Evolutionary conservation across 2,888 invertebrate genomes (phyloP).

Genomic region (Conomelus anceps): DNA sequence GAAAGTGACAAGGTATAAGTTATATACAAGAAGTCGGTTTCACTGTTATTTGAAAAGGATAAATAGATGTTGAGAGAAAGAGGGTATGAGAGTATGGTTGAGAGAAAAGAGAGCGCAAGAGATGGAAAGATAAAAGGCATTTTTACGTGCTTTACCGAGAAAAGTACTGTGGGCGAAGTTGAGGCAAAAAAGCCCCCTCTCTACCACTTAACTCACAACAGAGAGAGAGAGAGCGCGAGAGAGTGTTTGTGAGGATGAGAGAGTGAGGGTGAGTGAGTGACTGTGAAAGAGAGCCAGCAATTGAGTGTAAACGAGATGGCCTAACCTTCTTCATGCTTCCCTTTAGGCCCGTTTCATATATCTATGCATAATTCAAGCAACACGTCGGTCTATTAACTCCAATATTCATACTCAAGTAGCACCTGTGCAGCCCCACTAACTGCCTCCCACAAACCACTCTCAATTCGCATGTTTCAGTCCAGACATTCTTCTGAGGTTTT

Average conservation of each 20-base stretch:
- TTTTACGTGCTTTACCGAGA: too few relatives aligned
- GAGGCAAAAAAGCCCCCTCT: too few relatives aligned
- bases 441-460: not conserved
- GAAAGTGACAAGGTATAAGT: too few relatives aligned
- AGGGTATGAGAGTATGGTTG: too few relatives aligned
- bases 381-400: not conserved
- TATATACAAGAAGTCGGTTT: too few relatives aligned
- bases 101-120: too few relatives aligned
- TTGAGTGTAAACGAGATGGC: not conserved
- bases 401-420: not conserved
- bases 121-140: too few relatives aligned
- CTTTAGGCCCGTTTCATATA: not conserved
- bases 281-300: not conserved
- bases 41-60: too few relatives aligned
- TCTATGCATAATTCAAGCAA: not conserved
- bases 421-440: not conserved
- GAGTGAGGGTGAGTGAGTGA: not conserved
- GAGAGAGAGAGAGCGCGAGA: not conserved
- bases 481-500: not conserved
- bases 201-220: too few relatives aligned
- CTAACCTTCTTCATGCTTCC: not conserved
- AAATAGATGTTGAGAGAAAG: too few relatives aligned
- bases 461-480: not conserved
- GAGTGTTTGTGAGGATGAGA: too few relatives aligned
- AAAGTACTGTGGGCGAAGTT: too few relatives aligned